phyloP scores from a whole-genome alignment of 2,888 invertebrate genomes.

The Chaetoderma sp. region DNA sequence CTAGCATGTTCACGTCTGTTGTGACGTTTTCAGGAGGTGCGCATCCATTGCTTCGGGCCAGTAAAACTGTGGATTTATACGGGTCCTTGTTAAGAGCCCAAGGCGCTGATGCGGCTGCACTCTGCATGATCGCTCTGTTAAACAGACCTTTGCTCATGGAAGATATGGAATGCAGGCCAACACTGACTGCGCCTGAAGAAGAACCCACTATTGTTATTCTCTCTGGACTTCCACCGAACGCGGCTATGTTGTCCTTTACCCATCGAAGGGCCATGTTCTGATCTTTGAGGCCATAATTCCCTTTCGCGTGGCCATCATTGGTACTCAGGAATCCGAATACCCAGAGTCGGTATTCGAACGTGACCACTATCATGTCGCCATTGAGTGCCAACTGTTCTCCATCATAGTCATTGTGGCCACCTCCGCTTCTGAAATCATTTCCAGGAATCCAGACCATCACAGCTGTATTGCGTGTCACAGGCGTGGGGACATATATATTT shows the following conservation, averaged over 20 bases:
- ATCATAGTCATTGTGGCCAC: constrained; percentile 39
- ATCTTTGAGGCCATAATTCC: constrained; percentile 53
- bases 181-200: constrained; percentile 47
- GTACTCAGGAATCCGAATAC: constrained; percentile 51
- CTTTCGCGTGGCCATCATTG: constrained; percentile 38
- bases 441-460: constrained; percentile 47
- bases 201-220: constrained; percentile 49
- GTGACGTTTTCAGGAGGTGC: neutral
- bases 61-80: too few relatives aligned
- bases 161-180: constrained; percentile 39
- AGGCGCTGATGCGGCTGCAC: constrained; percentile 38
- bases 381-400: constrained; percentile 36
- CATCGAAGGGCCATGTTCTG: constrained; percentile 48
- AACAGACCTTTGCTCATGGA: constrained; percentile 43
- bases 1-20: neutral
- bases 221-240: constrained; percentile 42
- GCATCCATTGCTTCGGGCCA: neutral
- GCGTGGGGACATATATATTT: constrained; percentile 44
- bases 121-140: constrained; percentile 44
- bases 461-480: neutral
- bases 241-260: constrained; percentile 46
- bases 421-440: constrained; percentile 40
- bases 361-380: constrained; percentile 42
- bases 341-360: constrained; percentile 46
- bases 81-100: neutral